These are phyloP conservation scores for Cotesia glomerata DNA, from an alignment of 1,140 invertebrate genomes.

Conservation along the genomic window DNA sequence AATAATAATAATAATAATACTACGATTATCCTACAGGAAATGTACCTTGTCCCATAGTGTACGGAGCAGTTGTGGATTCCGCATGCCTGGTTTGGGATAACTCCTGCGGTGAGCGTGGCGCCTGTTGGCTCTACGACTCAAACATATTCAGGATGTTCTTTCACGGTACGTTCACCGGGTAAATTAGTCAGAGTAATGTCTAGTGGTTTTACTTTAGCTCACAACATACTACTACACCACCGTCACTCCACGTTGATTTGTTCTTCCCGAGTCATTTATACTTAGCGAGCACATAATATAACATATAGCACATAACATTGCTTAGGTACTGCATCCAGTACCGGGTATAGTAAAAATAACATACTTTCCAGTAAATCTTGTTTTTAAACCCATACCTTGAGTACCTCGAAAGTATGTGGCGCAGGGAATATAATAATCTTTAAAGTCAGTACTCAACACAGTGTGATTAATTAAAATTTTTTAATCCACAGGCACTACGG, in stretches of 20 bases:
- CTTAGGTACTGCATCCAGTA: too few relatives aligned
- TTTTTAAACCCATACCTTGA: not conserved
- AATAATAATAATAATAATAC: not conserved
- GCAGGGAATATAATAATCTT: too few relatives aligned
- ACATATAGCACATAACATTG: too few relatives aligned
- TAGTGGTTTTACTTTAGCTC: not conserved
- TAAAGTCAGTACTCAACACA: not conserved
- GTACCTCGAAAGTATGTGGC: not conserved
- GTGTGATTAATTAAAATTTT: not conserved
- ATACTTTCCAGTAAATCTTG: not conserved
- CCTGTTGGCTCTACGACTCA: constrained; percentile 84
- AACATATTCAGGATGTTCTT: constrained; percentile 84
- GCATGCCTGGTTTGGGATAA: constrained; percentile 88
- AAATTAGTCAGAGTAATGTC: constrained; percentile 20
- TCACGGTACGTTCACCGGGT: constrained; percentile 70
- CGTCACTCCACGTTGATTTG: too few relatives aligned
- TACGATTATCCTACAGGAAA: constrained; percentile 65
- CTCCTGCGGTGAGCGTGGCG: constrained; percentile 79
- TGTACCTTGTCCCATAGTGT: constrained; percentile 91
- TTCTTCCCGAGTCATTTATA: not conserved
- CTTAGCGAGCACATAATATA: too few relatives aligned
- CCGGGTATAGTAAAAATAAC: not conserved
- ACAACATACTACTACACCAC: not conserved
- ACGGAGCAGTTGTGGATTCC: constrained; percentile 89
- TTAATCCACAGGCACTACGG: constrained; percentile 74